A percentile compares a stretch with the other conserved stretches of the same genome.
Conservation (phyloP, 2,113 vertebrate species). For the Perca flavescens region DNA sequence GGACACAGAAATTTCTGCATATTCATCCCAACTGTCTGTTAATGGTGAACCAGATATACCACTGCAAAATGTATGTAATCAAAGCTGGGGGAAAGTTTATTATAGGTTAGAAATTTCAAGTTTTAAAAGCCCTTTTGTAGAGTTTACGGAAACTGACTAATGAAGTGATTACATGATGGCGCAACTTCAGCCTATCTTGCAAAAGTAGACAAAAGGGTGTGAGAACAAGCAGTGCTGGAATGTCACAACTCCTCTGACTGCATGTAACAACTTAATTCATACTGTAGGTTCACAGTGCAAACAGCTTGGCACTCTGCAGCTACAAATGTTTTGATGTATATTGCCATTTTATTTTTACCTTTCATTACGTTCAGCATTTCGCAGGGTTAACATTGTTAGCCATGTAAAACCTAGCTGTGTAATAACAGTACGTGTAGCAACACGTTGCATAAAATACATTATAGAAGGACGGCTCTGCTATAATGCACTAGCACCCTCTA, state of each 20-base stretch:
- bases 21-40: not conserved
- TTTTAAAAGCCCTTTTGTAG: not conserved
- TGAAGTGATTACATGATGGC: not conserved
- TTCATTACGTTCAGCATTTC: not conserved
- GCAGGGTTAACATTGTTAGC: not conserved
- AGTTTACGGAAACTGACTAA: not conserved
- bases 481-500: not conserved
- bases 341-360: not conserved
- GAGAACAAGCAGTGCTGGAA: constrained; percentile 37
- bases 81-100: not conserved
- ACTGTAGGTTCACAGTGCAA: not conserved
- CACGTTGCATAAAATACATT: not conserved
- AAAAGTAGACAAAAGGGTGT: constrained; percentile 16
- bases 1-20: not conserved
- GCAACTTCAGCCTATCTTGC: not conserved
- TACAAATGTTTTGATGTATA: not conserved
- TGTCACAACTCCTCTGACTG: constrained; percentile 20
- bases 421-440: not conserved
- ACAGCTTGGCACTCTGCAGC: not conserved
- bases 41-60: not conserved
- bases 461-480: not conserved
- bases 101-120: not conserved
- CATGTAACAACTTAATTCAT: constrained; percentile 1
- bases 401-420: not conserved
- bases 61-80: not conserved